A percentile compares a stretch with the other conserved stretches of the same genome.
Evolutionary conservation across 2,113 vertebrate genomes (phyloP).

Genomic region (Sprattus sprattus): DNA sequence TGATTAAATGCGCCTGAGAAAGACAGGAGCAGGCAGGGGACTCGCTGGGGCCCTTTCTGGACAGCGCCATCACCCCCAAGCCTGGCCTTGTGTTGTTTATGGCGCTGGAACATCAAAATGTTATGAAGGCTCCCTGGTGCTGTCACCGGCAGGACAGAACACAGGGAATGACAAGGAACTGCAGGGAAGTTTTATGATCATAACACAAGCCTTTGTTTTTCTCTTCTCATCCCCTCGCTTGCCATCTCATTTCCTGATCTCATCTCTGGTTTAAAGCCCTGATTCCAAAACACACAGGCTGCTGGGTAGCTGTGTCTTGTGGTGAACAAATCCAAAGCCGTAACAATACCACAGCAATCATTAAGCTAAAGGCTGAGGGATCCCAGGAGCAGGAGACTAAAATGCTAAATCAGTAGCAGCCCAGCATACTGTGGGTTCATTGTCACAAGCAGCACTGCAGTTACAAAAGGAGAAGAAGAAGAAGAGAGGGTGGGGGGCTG

Average conservation of each 20-base stretch:
- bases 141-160: background rate
- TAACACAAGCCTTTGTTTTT: background rate
- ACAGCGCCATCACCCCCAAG: background rate
- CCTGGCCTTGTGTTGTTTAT: background rate
- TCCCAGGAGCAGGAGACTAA: background rate
- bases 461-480: background rate
- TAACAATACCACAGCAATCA: background rate
- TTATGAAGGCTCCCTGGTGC: background rate
- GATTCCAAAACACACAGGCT: background rate
- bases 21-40: background rate
- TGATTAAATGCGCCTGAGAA: background rate
- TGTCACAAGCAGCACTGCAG: background rate
- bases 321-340: background rate
- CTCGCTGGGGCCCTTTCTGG: background rate
- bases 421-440: background rate
- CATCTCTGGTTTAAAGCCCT: background rate
- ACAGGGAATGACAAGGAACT: background rate
- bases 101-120: background rate
- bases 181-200: background rate
- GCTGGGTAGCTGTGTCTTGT: background rate
- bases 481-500: background rate
- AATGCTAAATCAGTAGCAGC: background rate
- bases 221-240: background rate
- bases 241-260: background rate
- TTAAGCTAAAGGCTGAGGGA: background rate